phyloP scores from a whole-genome alignment of 2,888 invertebrate species.

The Incurvaria masculella region DNA sequence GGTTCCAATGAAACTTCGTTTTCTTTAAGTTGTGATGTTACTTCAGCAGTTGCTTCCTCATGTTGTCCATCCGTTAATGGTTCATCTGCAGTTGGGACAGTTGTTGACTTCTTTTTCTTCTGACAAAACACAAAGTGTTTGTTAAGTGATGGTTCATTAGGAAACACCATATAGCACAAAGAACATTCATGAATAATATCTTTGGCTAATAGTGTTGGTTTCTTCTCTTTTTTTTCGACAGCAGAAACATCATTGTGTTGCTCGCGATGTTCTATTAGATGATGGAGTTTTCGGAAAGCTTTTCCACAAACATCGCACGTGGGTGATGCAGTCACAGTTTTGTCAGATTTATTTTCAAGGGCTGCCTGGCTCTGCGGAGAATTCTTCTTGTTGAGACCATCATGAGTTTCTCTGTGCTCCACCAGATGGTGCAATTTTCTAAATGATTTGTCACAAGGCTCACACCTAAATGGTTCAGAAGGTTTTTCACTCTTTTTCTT shows the following conservation, averaged over 20 bases:
- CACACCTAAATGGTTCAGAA: conserved; percentile 47
- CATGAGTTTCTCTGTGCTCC: conserved; percentile 49
- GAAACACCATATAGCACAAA: conserved; percentile 52
- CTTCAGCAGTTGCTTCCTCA: background rate
- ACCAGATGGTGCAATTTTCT: conserved; percentile 50
- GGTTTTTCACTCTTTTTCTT: conserved; percentile 35
- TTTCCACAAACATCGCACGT: conserved; percentile 44
- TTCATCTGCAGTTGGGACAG: conserved; percentile 23
- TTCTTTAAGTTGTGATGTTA: conserved; percentile 2
- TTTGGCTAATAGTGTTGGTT: conserved; percentile 41
- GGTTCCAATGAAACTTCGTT: background rate
- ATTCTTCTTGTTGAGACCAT: conserved; percentile 39
- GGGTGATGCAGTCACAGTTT: conserved; percentile 16
- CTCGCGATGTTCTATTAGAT: conserved; percentile 47
- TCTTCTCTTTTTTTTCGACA: conserved; percentile 44
- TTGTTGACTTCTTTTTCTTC: conserved; percentile 36
- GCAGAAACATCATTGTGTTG: conserved; percentile 36
- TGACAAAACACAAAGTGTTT: conserved; percentile 42
- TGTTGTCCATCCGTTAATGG: conserved; percentile 13
- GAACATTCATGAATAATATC: conserved; percentile 53
- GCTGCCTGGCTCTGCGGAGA: conserved; percentile 19
- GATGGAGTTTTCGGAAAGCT: conserved; percentile 42
- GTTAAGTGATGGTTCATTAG: conserved; percentile 47
- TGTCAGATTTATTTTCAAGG: conserved; percentile 20
- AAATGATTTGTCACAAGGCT: conserved; percentile 51